These are phyloP conservation scores for Laticauda colubrina DNA, from an alignment of 2,113 vertebrate genomes.

Conservation along the genomic window DNA sequence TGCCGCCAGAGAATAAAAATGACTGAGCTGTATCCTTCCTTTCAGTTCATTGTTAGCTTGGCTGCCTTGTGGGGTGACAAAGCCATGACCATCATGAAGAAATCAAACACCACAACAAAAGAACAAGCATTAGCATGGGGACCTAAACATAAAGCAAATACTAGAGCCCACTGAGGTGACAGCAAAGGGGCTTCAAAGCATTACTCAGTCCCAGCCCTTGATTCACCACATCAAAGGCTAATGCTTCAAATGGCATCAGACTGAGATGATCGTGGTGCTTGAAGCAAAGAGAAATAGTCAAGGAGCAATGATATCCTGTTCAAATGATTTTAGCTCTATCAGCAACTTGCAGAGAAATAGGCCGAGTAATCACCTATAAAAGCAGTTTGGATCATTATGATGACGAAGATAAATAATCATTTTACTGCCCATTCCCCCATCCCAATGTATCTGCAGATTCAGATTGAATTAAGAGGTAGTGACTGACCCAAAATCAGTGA, in stretches of 20 bases:
- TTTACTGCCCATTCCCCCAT: not conserved
- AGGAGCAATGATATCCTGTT: conserved; percentile 25
- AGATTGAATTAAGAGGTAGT: not conserved
- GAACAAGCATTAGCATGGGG: conserved; percentile 59
- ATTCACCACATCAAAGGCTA: conserved; percentile 59
- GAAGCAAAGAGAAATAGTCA: conserved; percentile 41
- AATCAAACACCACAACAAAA: conserved; percentile 78
- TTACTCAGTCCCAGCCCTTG: conserved; percentile 29
- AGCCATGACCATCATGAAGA: conserved; percentile 71
- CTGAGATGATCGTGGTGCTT: not conserved
- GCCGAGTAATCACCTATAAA: not conserved
- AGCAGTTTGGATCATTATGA: not conserved
- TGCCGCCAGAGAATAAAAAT: conserved; percentile 69
- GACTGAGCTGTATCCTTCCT: conserved; percentile 69
- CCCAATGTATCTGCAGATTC: not conserved
- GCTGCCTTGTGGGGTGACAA: conserved; percentile 66
- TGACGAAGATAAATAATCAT: not conserved
- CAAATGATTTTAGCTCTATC: conserved; percentile 27
- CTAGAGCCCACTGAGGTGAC: conserved; percentile 66
- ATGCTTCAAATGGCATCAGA: conserved; percentile 40
- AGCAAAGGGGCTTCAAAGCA: conserved; percentile 54
- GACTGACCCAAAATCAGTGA: not conserved
- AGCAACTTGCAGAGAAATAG: conserved; percentile 13
- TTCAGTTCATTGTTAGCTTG: conserved; percentile 58
- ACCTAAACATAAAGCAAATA: conserved; percentile 64